Percentiles rank a stretch among this genome's conserved stretches.
Evolutionary conservation across 2,797 vertebrate genomes (phyloP).

Genomic region (Channa striata): DNA sequence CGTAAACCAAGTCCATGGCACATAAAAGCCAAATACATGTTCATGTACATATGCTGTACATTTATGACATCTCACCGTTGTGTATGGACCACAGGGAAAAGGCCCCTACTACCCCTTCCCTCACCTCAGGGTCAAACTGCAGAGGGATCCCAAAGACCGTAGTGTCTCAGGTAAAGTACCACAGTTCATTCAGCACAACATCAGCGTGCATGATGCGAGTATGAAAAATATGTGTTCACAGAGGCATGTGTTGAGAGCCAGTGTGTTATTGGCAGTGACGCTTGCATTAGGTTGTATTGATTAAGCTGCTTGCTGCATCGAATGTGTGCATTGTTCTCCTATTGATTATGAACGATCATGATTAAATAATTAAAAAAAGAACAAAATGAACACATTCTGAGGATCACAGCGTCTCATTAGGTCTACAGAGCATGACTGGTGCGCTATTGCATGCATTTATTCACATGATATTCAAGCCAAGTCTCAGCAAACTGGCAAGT

Average conservation of each 20-base stretch:
- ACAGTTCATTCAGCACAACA: slow-evolving; percentile 6
- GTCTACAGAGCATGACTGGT: slow-evolving; percentile 30
- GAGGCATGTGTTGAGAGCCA: slow-evolving; percentile 17
- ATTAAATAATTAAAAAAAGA: not conserved
- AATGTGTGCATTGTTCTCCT: slow-evolving; percentile 9
- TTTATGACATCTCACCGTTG: slow-evolving; percentile 43
- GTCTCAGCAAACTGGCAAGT: slow-evolving; percentile 50
- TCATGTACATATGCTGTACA: not conserved
- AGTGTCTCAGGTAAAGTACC: slow-evolving; percentile 95
- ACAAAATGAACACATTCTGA: not conserved
- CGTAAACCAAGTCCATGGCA: not conserved
- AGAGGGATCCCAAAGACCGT: slow-evolving; percentile 95
- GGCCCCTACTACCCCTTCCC: slow-evolving; percentile 94
- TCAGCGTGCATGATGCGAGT: not conserved
- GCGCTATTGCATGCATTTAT: slow-evolving; percentile 35
- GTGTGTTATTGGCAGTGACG: slow-evolving; percentile 38
- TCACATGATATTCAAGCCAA: slow-evolving; percentile 53
- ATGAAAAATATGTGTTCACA: slow-evolving; percentile 1
- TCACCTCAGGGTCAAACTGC: slow-evolving; percentile 93
- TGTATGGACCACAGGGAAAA: slow-evolving; percentile 88
- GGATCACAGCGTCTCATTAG: slow-evolving; percentile 1
- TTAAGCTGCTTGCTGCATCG: slow-evolving; percentile 36
- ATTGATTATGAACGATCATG: not conserved
- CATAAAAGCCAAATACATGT: slow-evolving; percentile 7
- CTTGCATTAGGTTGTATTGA: slow-evolving; percentile 38